Percentiles rank a stretch among this genome's conserved stretches.
These are phyloP conservation scores for Polydrusus tereticollis DNA, from an alignment of 2,888 invertebrate genomes.

Conservation along the genomic window DNA sequence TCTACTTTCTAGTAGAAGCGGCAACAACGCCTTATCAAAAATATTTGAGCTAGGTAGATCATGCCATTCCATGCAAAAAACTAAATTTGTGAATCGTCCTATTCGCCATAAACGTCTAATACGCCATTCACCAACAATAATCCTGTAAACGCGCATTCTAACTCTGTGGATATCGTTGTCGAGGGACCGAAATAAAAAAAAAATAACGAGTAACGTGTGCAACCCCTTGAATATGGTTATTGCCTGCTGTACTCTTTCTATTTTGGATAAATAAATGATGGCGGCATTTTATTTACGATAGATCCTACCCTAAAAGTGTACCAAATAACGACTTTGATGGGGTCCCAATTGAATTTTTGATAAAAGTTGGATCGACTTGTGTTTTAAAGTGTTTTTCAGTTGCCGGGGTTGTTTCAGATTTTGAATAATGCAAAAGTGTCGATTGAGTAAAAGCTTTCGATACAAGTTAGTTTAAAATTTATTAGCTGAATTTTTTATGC, in stretches of 20 bases:
- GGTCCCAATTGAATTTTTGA: slow-evolving; percentile 39
- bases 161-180: neutral
- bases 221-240: neutral
- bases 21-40: no score
- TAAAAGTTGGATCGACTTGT: slow-evolving; percentile 16
- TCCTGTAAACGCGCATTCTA: neutral
- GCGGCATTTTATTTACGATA: slow-evolving; percentile 26
- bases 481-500: neutral
- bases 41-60: no score
- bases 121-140: no score
- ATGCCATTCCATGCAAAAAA: no score
- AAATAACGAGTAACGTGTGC: neutral
- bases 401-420: neutral
- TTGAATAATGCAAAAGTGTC: slow-evolving; percentile 15
- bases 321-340: slow-evolving; percentile 34
- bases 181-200: neutral
- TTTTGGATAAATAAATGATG: slow-evolving; percentile 22
- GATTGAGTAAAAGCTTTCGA: neutral
- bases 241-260: neutral
- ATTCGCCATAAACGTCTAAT: no score
- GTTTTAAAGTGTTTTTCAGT: slow-evolving; percentile 22
- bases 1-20: no score
- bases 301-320: slow-evolving; percentile 3
- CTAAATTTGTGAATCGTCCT: no score
- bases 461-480: neutral